Conservation (phyloP, 2,888 invertebrate genomes). For the Didymodactylos carnosus region DNA sequence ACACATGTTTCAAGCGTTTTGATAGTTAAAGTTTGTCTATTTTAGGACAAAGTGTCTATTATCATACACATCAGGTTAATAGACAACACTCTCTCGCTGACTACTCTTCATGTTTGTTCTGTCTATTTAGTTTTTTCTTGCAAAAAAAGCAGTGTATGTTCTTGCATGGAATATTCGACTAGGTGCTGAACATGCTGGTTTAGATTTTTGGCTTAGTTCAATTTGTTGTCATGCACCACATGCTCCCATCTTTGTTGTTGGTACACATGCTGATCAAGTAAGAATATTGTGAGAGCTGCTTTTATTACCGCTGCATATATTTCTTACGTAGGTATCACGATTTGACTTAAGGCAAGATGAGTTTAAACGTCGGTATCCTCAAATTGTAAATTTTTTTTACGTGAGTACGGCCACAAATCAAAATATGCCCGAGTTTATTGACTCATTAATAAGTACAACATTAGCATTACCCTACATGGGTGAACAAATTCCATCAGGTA, state of each 20-base stretch:
- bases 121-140: slow-evolving; percentile 25
- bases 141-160: slow-evolving; percentile 30
- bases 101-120: too few relatives aligned
- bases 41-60: slow-evolving; percentile 34
- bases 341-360: slow-evolving; percentile 24
- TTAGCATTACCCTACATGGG: slow-evolving; percentile 31
- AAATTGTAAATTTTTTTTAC: slow-evolving; percentile 27
- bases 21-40: too few relatives aligned
- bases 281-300: too few relatives aligned
- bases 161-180: slow-evolving; percentile 33
- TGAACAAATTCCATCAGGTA: slow-evolving; percentile 30
- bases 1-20: too few relatives aligned
- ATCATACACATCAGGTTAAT: slow-evolving; percentile 33
- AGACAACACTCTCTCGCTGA: too few relatives aligned
- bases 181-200: slow-evolving; percentile 32
- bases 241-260: slow-evolving; percentile 30
- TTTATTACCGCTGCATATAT: too few relatives aligned
- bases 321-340: too few relatives aligned
- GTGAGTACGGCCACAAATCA: slow-evolving; percentile 26
- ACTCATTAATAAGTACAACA: slow-evolving; percentile 21
- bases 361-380: slow-evolving; percentile 25
- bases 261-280: slow-evolving; percentile 33
- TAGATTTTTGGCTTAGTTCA: slow-evolving; percentile 33
- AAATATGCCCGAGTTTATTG: slow-evolving; percentile 21
- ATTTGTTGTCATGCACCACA: slow-evolving; percentile 33